Base-by-base conservation (phyloP, 2,113 vertebrate genomes). In the Oncorhynchus nerka region DNA sequence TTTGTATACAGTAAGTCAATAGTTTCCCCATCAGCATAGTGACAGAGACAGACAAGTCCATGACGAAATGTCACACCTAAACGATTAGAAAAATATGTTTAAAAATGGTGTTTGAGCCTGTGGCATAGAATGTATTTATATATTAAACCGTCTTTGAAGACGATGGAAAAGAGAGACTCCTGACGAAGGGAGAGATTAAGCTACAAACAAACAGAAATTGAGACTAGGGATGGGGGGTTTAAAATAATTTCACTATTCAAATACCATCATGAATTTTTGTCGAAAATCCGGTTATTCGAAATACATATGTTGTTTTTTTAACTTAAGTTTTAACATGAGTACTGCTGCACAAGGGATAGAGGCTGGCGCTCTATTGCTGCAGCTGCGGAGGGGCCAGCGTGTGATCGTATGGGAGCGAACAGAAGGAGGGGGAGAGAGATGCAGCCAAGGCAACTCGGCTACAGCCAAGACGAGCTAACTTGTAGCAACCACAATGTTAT, bases 31-130 rank as follows among this genome's bases (percentile, higher is more conserved):
- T 34, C 32, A 4, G 7, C 66, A 22, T 3, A 20, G 30, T 16
- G 32, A 68, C 24, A 68, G 19, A 34, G 7, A 45, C 2, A n/a
- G 30, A n/a, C 8, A 68, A 68, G 32, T 68, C 16, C 30, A n/a
- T 68, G 67, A 68, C 67, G 39, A 68, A 68, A 68, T 68, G 67
- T 68, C 67, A 68, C 67, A 68, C 67, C 19, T 39, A 34, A 68
- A 68, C 32, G 19, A 68, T 68, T 68, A 68, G 30, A 20, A 39
- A 39, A 68, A 68, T 4, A 24, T 0, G 16, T 67, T 68, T 68
- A 39, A 67, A 30, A 15, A 57, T 13, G 30, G 67, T 22, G 67
- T 68, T 39, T 32, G 67, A 22, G 32, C 32, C 67, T 39, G 19
- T 39, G 67, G 15, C 28, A 30, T 8, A 68, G 30, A 32, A 39